Base-by-base conservation (phyloP, 2,888 invertebrate species). In the Philopedon plagiatum region DNA sequence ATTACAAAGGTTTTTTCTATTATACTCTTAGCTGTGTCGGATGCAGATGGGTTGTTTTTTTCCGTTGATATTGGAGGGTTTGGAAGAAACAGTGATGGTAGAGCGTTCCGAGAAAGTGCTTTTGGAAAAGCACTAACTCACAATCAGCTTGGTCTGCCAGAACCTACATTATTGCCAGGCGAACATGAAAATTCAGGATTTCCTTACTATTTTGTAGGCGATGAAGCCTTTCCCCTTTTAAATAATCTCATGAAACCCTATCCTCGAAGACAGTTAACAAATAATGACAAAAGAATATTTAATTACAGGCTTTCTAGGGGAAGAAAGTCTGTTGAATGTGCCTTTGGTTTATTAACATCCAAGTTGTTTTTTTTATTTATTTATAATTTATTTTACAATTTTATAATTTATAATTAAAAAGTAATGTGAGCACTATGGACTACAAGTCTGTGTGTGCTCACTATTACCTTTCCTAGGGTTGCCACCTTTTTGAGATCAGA, bases 31-130 rank as follows among this genome's bases (percentile, higher is more conserved):
- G 83, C 81, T 39, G 57, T 83, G 51, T 83, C 80, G 8, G 83
- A 85, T 77, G 82, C 83, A 13, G 75, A 85, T 66, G 84, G 83
- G 65, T 79, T 80, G 3, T 83, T 83, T 75, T 67, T 79, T 8
- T 80, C 76, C 70, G 79, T 83, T 8, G 80, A 82, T 76, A 75
- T 81, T 32, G 83, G 83, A 2, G 73, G 77, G 18, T 79, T 80
- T 71, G 81, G 82, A n/a, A 51, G 79, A 71, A 77, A 80, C 60
- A 79, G 77, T 29, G 82, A 84, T 73, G 79, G 81, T 26, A 80
- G 79, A 9, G 75, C 49, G 13, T 39, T 68, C 11, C 32, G n/a
- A 15, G 39, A 49, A 60, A 61, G 39, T 37, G 7, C 3, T 26
- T 56, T 56, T 32, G 57, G 56, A 61, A 60, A 49, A 37, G 9